phyloP scores from a whole-genome alignment of 2,888 invertebrate genomes.

The Adineta ricciae region DNA sequence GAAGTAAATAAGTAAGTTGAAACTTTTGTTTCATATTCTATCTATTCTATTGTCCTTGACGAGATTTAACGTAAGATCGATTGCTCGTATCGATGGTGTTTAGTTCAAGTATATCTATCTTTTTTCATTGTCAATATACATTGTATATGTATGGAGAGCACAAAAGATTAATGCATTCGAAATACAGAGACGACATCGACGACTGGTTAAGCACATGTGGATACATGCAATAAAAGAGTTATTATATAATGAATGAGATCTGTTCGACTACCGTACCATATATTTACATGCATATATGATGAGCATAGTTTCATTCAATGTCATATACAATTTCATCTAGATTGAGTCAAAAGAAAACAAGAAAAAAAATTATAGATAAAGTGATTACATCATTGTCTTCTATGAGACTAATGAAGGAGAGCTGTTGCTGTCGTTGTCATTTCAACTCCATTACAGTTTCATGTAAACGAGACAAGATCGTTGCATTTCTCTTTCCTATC shows the following conservation, averaged over 20 bases:
- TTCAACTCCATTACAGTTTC: conserved; percentile 5
- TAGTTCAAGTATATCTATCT: conserved; percentile 5
- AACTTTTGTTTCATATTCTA: not conserved
- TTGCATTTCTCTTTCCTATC: not conserved
- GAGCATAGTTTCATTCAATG: not conserved
- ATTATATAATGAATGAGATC: not conserved
- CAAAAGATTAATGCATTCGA: not conserved
- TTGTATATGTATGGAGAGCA: not conserved
- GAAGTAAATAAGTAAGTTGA: not conserved
- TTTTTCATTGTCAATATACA: not conserved
- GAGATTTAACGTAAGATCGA: not conserved
- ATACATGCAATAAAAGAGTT: not conserved
- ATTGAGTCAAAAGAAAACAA: not conserved
- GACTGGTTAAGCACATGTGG: not conserved
- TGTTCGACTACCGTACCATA: not conserved
- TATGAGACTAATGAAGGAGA: not conserved
- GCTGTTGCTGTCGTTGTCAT: not conserved
- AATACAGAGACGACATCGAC: not conserved
- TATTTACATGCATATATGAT: not conserved
- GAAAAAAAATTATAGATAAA: not conserved
- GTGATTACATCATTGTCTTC: not conserved
- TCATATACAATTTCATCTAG: not conserved
- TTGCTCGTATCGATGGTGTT: not conserved
- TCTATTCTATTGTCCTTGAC: not conserved
- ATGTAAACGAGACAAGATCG: conserved; percentile 13